These are phyloP conservation scores for Coelopa frigida DNA, from an alignment of 1,140 invertebrate species.

Conservation along the genomic window DNA sequence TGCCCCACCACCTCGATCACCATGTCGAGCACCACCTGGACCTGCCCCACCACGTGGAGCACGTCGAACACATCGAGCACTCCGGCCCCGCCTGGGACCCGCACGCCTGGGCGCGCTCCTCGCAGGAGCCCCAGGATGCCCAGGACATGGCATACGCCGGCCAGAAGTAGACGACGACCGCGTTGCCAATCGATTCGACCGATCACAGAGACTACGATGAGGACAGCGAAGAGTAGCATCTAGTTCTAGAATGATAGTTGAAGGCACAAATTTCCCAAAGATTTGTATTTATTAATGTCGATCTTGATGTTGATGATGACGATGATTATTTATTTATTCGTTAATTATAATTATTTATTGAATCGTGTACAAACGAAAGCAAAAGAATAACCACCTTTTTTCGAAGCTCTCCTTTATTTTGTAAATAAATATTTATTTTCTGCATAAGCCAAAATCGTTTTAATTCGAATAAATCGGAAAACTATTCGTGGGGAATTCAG, in stretches of 20 bases:
- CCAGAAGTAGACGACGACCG: conserved; percentile 42
- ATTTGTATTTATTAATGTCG: conserved; percentile 9
- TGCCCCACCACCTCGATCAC: conserved; percentile 51
- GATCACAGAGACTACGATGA: background rate
- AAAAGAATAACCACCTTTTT: too few relatives aligned
- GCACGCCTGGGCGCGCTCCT: conserved; percentile 40
- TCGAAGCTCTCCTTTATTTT: too few relatives aligned
- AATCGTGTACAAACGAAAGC: too few relatives aligned
- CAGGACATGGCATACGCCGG: conserved; percentile 61
- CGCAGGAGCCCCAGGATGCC: conserved; percentile 46
- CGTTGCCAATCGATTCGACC: background rate
- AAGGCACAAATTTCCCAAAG: conserved; percentile 3
- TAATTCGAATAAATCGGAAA: too few relatives aligned
- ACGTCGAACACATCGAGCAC: conserved; percentile 40
- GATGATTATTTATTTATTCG: too few relatives aligned
- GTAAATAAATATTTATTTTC: too few relatives aligned
- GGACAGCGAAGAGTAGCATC: background rate
- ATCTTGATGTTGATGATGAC: too few relatives aligned
- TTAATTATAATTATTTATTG: too few relatives aligned
- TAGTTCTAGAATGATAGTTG: conserved; percentile 3
- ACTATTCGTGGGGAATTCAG: too few relatives aligned
- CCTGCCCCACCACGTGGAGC: conserved; percentile 30
- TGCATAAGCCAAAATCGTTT: too few relatives aligned
- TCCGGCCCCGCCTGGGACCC: conserved; percentile 55
- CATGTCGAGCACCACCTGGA: conserved; percentile 36